Percentiles rank a stretch among this genome's conserved stretches.
Conservation (phyloP, 2,888 invertebrate species). For the Fragum whitleyi region DNA sequence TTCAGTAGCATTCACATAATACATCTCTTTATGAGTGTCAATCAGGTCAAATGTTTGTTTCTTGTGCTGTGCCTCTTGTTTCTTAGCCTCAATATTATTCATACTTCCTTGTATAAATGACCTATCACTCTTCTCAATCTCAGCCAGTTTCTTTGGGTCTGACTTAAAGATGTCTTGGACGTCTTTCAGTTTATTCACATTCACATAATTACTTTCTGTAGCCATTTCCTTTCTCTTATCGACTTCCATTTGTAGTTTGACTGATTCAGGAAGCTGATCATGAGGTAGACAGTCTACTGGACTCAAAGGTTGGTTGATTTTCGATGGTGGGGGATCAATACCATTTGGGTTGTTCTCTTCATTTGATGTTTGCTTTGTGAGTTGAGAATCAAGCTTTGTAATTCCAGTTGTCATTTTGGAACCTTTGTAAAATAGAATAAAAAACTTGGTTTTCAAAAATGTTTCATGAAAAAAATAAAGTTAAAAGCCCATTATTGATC, state of each 20-base stretch:
- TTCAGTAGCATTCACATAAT: slow-evolving; percentile 2
- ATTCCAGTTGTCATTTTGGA: neutral
- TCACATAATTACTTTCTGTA: slow-evolving; percentile 42
- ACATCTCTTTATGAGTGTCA: neutral
- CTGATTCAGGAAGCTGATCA: slow-evolving; percentile 62
- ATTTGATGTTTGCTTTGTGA: slow-evolving; percentile 15
- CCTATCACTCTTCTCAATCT: slow-evolving; percentile 61
- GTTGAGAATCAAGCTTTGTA: neutral
- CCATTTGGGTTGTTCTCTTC: slow-evolving; percentile 13
- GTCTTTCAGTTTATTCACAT: slow-evolving; percentile 33
- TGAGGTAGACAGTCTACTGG: slow-evolving; percentile 54
- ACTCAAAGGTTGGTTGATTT: slow-evolving; percentile 22
- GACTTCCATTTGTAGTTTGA: slow-evolving; percentile 63
- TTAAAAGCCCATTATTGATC: neutral
- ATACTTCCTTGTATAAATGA: slow-evolving; percentile 16
- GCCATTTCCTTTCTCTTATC: slow-evolving; percentile 24
- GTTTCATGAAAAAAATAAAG: neutral
- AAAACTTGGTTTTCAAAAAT: neutral
- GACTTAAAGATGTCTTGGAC: slow-evolving; percentile 43
- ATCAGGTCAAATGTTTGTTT: neutral
- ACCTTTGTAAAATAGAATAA: neutral
- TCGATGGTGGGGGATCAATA: neutral
- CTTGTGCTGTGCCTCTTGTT: neutral
- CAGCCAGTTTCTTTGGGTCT: slow-evolving; percentile 69
- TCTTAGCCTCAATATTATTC: neutral